phyloP scores from a whole-genome alignment of 2,888 invertebrate genomes.

The Cerceris rybyensis region DNA sequence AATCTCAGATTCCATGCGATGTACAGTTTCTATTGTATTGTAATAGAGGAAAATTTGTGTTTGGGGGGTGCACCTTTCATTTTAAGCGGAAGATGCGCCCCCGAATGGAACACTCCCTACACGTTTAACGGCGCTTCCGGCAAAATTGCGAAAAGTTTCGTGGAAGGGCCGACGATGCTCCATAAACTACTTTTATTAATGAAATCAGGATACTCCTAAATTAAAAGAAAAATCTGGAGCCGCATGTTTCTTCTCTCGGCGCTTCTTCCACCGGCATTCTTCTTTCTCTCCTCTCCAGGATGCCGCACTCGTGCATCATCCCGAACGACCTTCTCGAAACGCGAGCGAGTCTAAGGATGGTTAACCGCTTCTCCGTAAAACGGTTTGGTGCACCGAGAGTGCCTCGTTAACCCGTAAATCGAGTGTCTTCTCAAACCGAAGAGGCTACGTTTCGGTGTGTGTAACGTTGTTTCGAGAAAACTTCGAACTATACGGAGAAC shows the following conservation, averaged over 20 bases:
- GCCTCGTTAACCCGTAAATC: slow-evolving; percentile 62
- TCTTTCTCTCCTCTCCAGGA: slow-evolving; percentile 1
- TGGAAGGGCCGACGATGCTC: slow-evolving; percentile 11
- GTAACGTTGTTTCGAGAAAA: slow-evolving; percentile 54
- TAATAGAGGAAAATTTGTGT: too few species aligned
- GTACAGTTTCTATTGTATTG: too few species aligned
- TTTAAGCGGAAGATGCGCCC: background rate
- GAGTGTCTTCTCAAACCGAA: slow-evolving; percentile 59
- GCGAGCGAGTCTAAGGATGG: slow-evolving; percentile 48
- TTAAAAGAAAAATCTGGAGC: slow-evolving; percentile 8
- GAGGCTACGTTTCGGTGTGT: slow-evolving; percentile 52
- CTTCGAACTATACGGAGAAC: slow-evolving; percentile 52
- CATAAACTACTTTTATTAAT: slow-evolving; percentile 34
- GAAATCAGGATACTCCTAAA: slow-evolving; percentile 22
- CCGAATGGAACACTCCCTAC: background rate
- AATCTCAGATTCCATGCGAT: too few species aligned
- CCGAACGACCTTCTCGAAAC: slow-evolving; percentile 47
- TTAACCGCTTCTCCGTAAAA: slow-evolving; percentile 58
- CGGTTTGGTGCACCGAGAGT: slow-evolving; percentile 56
- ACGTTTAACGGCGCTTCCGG: slow-evolving; percentile 35
- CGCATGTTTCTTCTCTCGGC: slow-evolving; percentile 17
- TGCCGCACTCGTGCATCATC: slow-evolving; percentile 43
- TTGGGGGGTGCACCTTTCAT: background rate
- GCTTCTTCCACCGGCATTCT: slow-evolving; percentile 30
- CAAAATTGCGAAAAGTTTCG: slow-evolving; percentile 20